Evolutionary conservation across 1,140 invertebrate genomes (phyloP), one percentile per base, ranked within the genome.

Genomic region (Hirudo medicinalis): DNA sequence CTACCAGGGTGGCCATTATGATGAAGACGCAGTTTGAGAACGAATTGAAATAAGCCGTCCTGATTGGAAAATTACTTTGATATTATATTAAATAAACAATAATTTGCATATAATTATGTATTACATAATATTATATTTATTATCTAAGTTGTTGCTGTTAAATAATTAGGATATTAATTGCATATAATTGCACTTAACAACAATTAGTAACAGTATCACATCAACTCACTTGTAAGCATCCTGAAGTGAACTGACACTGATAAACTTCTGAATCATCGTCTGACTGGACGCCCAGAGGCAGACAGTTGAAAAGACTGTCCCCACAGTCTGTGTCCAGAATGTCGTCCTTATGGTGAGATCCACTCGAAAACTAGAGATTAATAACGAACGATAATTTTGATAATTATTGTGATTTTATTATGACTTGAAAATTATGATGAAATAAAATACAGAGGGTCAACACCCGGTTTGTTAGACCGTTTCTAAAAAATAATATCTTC

Each of bases 271-370:
- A 22, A 93, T 88, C 29, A 91, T 91, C 0, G 91, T 88, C 79
- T 94, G 91, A 81, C 92, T 94, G 49, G 90, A 88, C 75, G 89
- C 90, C 78, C 91, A 92, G 79, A 92, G 86, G 0, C 89, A 88
- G 2, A 90, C 83, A 87, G 91, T 93, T 70, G 90, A 91, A 74
- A 92, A 88, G 25, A 89, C 88, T 0, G 90, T 90, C n/a, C 91
- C 91, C 71, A 94, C 83, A 11, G 89, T 85, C 25, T 92, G 86
- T 8, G 89, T 89, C 85, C 90, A 94, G 76, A 92, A 89, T 20
- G 89, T 91, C 76, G 93, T 90, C 22, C 91, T 84, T 2, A 87
- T 86, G 0, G 88, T 89, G 0, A 88, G 89, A 79, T 86, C 86
- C 0, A 87, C 81, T 79, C 88, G 85, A 79, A 90, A 86, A 79